phyloP scores from a whole-genome alignment of 2,797 vertebrate species.

The Propithecus perrieri region DNA sequence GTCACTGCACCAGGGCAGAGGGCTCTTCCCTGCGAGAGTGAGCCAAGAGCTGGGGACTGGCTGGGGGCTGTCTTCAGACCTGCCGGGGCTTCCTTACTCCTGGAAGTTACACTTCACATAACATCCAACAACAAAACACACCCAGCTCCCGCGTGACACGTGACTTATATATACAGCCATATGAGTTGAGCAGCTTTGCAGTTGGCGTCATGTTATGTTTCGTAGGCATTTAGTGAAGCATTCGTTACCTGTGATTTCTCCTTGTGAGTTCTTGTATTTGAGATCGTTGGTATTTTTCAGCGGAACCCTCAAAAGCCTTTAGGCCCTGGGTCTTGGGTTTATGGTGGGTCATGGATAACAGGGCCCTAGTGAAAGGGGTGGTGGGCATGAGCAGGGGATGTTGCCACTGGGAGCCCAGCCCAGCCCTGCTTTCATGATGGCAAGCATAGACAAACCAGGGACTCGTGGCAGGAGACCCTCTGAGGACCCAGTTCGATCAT shows the following conservation, averaged over 20 bases:
- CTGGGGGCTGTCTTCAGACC: neutral
- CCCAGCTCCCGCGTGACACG: neutral
- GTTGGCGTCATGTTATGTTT: neutral
- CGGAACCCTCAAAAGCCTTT: slow-evolving; percentile 7
- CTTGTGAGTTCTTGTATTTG: slow-evolving; percentile 2
- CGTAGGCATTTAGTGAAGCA: slow-evolving; percentile 42
- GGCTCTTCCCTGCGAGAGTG: neutral
- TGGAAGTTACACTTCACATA: neutral
- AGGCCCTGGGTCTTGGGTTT: neutral
- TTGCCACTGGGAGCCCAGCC: neutral
- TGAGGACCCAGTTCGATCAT: neutral
- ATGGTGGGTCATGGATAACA: neutral
- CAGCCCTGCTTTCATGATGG: neutral
- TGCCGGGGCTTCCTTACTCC: neutral
- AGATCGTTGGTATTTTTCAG: slow-evolving; percentile 34
- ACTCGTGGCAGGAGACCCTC: neutral
- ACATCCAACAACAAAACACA: neutral
- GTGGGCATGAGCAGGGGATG: neutral
- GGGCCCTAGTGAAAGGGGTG: neutral
- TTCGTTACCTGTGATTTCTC: slow-evolving; percentile 7
- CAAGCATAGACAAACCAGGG: neutral
- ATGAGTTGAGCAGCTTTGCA: slow-evolving; percentile 18
- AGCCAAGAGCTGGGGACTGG: neutral
- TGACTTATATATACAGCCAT: neutral
- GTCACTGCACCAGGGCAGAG: neutral